These are phyloP conservation scores for Enteromius radiatus DNA, from an alignment of 2,797 vertebrate genomes.

Conservation along the genomic window DNA sequence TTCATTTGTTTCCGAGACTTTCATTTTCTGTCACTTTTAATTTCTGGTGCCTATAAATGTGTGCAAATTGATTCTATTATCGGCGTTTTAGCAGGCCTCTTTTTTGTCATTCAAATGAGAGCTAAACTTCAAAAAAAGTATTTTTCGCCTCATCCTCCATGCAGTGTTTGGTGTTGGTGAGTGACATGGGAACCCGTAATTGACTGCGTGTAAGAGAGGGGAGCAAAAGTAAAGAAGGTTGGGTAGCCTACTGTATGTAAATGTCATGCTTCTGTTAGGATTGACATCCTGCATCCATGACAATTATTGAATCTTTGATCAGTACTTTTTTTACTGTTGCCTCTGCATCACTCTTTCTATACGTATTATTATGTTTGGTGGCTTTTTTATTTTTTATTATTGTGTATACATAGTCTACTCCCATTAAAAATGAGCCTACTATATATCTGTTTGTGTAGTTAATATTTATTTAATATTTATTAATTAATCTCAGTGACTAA, in stretches of 20 bases:
- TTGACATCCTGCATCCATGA: constrained; percentile 33
- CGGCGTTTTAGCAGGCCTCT: constrained; percentile 16
- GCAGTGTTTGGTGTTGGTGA: constrained; percentile 39
- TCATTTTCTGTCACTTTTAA: constrained; percentile 9
- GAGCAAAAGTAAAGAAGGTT: constrained; percentile 32
- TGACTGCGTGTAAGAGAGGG: constrained; percentile 40
- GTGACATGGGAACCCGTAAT: constrained; percentile 43
- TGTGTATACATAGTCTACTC: neutral
- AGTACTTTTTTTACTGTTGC: constrained; percentile 26
- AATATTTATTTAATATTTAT: constrained; percentile 1
- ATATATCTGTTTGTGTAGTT: neutral
- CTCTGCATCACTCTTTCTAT: constrained; percentile 15
- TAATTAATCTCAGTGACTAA: neutral
- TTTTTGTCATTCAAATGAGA: constrained; percentile 54
- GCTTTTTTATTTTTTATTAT: neutral
- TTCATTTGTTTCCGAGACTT: constrained; percentile 24
- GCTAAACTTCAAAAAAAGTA: constrained; percentile 26
- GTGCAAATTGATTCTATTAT: constrained; percentile 20
- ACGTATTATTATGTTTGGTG: neutral
- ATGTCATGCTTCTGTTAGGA: constrained; percentile 19
- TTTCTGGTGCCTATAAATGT: constrained; percentile 2
- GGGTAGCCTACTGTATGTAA: neutral
- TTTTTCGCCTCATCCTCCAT: constrained; percentile 8
- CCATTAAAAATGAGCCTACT: neutral
- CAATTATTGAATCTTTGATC: constrained; percentile 53